Evolutionary conservation across 2,888 invertebrate genomes (phyloP), one percentile per base, ranked within the genome.

Genomic region (Xanthia icteritia): DNA sequence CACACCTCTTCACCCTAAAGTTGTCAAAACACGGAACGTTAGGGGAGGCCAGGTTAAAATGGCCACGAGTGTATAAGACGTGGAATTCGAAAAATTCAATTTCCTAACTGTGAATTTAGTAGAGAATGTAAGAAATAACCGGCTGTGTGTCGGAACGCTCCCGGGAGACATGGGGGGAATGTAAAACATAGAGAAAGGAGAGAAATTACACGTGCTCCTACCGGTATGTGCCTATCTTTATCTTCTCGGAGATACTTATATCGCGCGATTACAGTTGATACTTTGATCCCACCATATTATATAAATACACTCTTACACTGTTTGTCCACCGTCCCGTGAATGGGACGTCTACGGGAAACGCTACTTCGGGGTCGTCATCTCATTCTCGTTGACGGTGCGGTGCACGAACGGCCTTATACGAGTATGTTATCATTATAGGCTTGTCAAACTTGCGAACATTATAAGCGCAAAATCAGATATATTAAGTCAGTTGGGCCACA

Each of bases 41-140:
- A 86, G 82, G 86, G 90, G 77, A 89, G 93, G 76, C 91, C 94
- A 89, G 76, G 73, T 68, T 89, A 89, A 82, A 87, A 84, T 94
- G 92, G 94, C 67, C 63, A 76, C 42, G 54, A 76, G 66, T 83
- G 74, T 87, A 83, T 81, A 92, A 93, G 93, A 92, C 90, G 92
- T 88, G 92, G 94, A 93, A 95, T 95, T 94, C 93, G 94, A 95
- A 95, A 95, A 96, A 95, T 95, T 95, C 95, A 95, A 95, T 95
- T 95, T 94, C 92, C 94, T 93, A 93, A 94, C 94, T 93, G 94
- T 94, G 93, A 95, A 95, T 95, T 95, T 95, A 94, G 95, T 92
- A 89, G 89, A 92, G 92, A 94, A 94, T 93, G 94, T 94, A 92
- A 94, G 94, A 92, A 94, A 95, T 94, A 95, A 94, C 93, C 92